phyloP scores from a whole-genome alignment of 2,113 vertebrate species.

The Capreolus pygargus region DNA sequence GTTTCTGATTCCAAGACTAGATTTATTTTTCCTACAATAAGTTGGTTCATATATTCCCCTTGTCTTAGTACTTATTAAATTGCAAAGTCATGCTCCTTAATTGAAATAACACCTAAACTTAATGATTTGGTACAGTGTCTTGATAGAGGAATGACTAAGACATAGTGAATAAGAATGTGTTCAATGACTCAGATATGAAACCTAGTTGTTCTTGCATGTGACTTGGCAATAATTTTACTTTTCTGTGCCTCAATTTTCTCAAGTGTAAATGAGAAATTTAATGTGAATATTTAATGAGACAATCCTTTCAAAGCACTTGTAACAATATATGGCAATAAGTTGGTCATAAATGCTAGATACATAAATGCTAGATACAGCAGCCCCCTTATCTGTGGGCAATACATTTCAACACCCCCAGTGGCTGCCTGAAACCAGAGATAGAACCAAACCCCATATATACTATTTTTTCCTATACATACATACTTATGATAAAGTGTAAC shows the following conservation, averaged over 20 bases:
- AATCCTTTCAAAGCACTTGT: not conserved
- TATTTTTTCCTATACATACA: not conserved
- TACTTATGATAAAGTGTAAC: not conserved
- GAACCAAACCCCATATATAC: not conserved
- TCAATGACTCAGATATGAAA: not conserved
- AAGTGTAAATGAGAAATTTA: not conserved
- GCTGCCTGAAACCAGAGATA: not conserved
- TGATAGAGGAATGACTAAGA: constrained; percentile 52
- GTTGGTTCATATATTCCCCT: not conserved
- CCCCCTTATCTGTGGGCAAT: not conserved
- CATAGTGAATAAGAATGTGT: constrained; percentile 30
- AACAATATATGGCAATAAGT: not conserved
- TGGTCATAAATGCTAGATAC: not conserved
- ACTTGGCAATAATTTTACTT: not conserved
- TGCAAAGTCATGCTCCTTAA: constrained; percentile 45
- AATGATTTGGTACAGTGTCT: constrained; percentile 63
- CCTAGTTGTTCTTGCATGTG: not conserved
- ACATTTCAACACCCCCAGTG: not conserved
- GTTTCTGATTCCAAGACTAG: not conserved
- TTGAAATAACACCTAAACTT: constrained; percentile 62
- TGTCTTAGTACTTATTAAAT: not conserved
- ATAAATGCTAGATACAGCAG: not conserved
- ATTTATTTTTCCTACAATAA: not conserved
- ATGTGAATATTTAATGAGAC: not conserved
- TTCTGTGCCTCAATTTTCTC: not conserved